A percentile compares a stretch with the other conserved stretches of the same genome.
These are phyloP conservation scores for Augochlorella aurata DNA, from an alignment of 2,888 invertebrate species.

Conservation along the genomic window DNA sequence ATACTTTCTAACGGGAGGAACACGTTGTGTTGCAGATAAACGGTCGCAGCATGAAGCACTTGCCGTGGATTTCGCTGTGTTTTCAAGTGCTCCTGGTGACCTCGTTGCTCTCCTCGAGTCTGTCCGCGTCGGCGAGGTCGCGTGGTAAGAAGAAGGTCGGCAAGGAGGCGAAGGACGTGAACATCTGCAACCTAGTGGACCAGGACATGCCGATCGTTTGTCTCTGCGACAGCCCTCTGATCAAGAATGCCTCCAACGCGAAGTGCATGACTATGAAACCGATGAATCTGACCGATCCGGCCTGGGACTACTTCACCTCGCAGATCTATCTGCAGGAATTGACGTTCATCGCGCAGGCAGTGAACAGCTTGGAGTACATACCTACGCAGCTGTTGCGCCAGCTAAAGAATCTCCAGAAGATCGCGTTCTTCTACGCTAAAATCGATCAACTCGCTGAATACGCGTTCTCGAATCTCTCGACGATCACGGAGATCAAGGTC, in stretches of 20 bases:
- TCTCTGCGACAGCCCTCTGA: constrained; percentile 84
- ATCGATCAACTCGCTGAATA: constrained; percentile 87
- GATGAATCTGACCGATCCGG: constrained; percentile 86
- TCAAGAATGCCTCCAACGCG: constrained; percentile 86
- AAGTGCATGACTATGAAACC: constrained; percentile 90
- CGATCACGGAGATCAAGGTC: constrained; percentile 86
- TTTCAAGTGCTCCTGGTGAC: constrained; percentile 38
- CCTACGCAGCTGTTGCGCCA: constrained; percentile 88
- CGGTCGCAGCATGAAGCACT: constrained; percentile 40
- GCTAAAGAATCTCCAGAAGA: constrained; percentile 86
- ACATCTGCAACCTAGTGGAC: constrained; percentile 85
- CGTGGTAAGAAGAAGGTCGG: constrained; percentile 73
- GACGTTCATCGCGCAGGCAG: constrained; percentile 88
- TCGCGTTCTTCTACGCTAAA: constrained; percentile 89
- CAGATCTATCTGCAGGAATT: constrained; percentile 88
- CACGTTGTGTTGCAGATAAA: constrained; percentile 42
- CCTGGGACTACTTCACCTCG: constrained; percentile 89
- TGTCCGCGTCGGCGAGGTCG: constrained; percentile 62
- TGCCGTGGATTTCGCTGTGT: constrained; percentile 18
- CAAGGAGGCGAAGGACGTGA: constrained; percentile 76
- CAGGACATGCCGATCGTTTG: constrained; percentile 86
- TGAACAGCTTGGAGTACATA: constrained; percentile 87
- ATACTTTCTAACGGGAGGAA: not conserved
- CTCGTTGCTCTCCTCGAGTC: constrained; percentile 55
- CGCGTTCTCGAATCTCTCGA: constrained; percentile 89